Evolutionary conservation across 2,888 invertebrate species (phyloP), one percentile per base, ranked within the genome.

Genomic region (Chesias legatella): DNA sequence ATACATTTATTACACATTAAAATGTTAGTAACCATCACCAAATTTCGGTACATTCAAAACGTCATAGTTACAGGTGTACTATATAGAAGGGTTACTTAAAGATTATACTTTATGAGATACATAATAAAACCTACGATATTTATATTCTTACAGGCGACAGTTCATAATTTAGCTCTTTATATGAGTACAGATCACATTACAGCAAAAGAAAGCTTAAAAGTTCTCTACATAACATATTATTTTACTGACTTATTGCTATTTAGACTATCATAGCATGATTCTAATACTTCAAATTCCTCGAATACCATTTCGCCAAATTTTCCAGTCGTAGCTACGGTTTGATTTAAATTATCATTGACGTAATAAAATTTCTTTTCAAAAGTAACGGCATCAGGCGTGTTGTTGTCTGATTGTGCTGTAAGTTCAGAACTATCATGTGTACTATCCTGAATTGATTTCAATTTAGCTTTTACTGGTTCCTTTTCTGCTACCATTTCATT

Each of bases 301-400:
- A 95, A 95, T 57, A 95, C 95, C 91, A 95, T 95, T 59, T 95
- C 95, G 27, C 94, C 93, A 57, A 93, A 92, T 69, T 93, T 93
- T 51, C 90, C 91, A 7, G 90, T 85, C 24, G 78, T 71, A 4
- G 67, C 62, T 54, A 91, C 92, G 62, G 90, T 89, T 63, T 91
- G 90, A 42, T 90, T 89, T 48, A 73, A 52, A 45, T 84, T 90
- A 40, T 91, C 90, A 61, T 91, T 91, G 29, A 92, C 89, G 48
- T 91, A 90, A 51, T 91, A 90, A 58, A 89, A 90, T 55, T 91
- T 91, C 55, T 91, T 90, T 56, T 91, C 90, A 38, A 86, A 86
- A 43, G 63, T 78, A 25, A 81, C 71, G 2, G 75, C 48, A 31
- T 80, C 81, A 35, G 60, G 59, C 3, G 60, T 53, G 55, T 67